These are phyloP conservation scores for Pica pica DNA, from an alignment of 2,113 vertebrate species.

Conservation along the genomic window DNA sequence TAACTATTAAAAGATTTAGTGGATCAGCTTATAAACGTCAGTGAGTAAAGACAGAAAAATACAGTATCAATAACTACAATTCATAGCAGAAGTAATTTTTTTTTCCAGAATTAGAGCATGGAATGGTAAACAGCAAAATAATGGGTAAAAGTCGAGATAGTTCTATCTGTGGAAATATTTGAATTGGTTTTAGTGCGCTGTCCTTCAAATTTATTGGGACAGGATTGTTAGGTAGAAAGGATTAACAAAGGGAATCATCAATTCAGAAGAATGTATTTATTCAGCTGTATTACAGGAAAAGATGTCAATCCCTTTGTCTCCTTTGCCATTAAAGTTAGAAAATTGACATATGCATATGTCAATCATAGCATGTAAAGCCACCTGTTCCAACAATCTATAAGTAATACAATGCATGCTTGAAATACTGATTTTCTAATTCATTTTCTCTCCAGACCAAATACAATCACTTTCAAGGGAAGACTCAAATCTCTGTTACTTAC, in stretches of 20 bases:
- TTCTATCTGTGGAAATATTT: background rate
- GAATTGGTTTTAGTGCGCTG: background rate
- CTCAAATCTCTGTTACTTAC: background rate
- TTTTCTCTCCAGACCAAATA: background rate
- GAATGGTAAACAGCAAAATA: background rate
- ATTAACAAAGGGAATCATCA: background rate
- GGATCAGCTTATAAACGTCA: background rate
- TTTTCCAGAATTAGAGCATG: background rate
- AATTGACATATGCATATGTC: background rate
- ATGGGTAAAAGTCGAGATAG: background rate
- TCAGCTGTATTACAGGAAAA: background rate
- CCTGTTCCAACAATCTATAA: rapidly evolving
- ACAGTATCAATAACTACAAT: background rate
- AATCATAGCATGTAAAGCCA: background rate
- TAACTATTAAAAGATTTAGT: background rate
- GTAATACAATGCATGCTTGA: background rate
- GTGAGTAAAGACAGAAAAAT: background rate
- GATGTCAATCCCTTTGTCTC: background rate
- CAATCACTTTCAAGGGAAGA: background rate
- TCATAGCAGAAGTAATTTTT: background rate
- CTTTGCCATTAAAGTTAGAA: background rate
- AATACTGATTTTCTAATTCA: background rate
- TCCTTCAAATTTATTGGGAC: background rate
- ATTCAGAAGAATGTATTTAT: background rate
- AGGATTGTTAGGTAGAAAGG: background rate